Conservation (phyloP, 2,797 vertebrate species). For the Gadopsis marmoratus region DNA sequence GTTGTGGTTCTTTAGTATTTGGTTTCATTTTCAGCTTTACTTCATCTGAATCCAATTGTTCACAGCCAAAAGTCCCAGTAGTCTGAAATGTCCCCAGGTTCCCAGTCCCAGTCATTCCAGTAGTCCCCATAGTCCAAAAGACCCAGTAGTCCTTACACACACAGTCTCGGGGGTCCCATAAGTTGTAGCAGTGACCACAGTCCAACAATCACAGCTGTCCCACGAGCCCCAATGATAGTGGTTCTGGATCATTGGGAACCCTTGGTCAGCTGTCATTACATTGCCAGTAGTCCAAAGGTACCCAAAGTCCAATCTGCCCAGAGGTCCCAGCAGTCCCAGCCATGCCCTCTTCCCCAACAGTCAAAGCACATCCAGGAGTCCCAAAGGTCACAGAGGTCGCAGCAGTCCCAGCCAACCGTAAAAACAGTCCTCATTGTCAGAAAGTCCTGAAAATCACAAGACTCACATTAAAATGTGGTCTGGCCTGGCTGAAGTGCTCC, state of each 20-base stretch:
- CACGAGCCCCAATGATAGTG: no score
- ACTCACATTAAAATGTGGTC: slow-evolving; percentile 88
- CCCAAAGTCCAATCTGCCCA: no score
- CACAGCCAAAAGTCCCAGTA: neutral
- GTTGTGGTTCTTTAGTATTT: neutral
- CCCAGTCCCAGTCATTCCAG: no score
- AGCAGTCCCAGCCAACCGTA: neutral
- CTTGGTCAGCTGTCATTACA: neutral
- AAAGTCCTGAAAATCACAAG: neutral
- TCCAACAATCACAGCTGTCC: no score
- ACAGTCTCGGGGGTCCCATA: no score
- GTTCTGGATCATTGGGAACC: no score
- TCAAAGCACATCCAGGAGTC: neutral
- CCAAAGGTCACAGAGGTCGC: no score
- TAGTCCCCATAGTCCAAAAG: neutral
- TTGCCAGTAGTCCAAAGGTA: neutral
- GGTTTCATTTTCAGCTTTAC: neutral
- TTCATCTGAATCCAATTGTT: neutral
- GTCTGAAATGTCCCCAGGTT: neutral
- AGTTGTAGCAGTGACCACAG: no score
- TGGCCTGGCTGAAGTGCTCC: slow-evolving; percentile 85
- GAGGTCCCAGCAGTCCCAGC: neutral
- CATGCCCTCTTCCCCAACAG: neutral
- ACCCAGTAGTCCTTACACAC: no score
- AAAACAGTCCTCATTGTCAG: neutral